Evolutionary conservation across 2,797 vertebrate species (phyloP), one percentile per base, ranked within the genome.

Genomic region (Enteromius argenteus): DNA sequence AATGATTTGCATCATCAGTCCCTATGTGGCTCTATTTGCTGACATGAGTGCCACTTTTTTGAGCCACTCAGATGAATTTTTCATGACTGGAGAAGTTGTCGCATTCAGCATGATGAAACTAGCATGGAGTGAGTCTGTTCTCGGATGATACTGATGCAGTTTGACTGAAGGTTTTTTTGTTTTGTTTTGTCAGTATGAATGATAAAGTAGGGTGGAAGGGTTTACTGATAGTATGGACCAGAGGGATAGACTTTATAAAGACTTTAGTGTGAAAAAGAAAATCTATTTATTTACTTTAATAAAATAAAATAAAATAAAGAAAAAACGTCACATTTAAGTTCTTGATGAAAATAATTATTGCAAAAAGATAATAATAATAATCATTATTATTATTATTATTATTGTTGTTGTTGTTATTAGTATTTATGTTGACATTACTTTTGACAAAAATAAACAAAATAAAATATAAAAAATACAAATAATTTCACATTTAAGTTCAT

Each of bases 41-140:
- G 81, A 76, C 81, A 68, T n/a, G 73, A 30, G 73, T 83, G 73
- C 17, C 73, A 76, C 58, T 74, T 82, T 74, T 82, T 62, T 66
- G 80, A 74, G 69, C 27, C 19, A 14, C 60, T 76, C 15, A 56
- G 46, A 83, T 83, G 2, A 76, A 68, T 76, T 39, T 68, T 83
- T 83, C 46, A 83, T 76, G 72, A 53, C 19, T 60, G 51, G 37
- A 56, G 78, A 80, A 53, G 64, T 7, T 3, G 17, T 30, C 1
- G 2, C 15, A 10, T 44, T 66, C 32, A 11, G 58, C 30, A 64
- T 74, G 39, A 73, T 62, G 44, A 76, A 51, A 76, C 62, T 27
- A n/a, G n/a, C 37, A 39, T 51, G 42, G 60, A 53, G 44, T 30
- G 60, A 66, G 72, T 67, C 62, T 53, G 62, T 51, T 76, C 72